phyloP scores from a whole-genome alignment of 1,140 invertebrate genomes.

The Dendroctonus valens region DNA sequence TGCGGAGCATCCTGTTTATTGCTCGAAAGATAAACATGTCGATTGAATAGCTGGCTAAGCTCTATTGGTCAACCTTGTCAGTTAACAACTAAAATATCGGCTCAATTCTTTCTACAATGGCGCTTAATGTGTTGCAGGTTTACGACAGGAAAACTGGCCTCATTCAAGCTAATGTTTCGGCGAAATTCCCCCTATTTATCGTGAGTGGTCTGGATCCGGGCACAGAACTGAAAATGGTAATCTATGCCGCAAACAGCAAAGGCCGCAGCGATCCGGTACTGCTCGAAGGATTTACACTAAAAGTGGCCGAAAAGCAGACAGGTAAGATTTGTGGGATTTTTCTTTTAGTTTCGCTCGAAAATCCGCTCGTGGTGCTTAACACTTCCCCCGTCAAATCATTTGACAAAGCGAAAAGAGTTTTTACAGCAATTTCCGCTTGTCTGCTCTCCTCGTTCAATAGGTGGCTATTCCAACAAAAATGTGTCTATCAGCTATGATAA shows the following conservation, averaged over 20 bases:
- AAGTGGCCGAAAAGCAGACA: constrained; percentile 77
- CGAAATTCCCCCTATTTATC: constrained; percentile 64
- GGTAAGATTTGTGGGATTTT: constrained; percentile 57
- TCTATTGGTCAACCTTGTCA: too few species aligned
- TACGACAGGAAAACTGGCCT: constrained; percentile 65
- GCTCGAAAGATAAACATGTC: not conserved
- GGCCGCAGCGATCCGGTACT: constrained; percentile 59
- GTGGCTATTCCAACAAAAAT: too few species aligned
- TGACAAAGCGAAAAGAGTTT: too few species aligned
- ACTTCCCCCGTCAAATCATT: too few species aligned
- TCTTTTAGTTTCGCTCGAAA: too few species aligned
- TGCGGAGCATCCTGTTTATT: not conserved
- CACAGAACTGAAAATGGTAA: constrained; percentile 64
- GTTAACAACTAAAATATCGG: not conserved
- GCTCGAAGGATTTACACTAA: constrained; percentile 66
- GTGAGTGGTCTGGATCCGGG: constrained; percentile 69
- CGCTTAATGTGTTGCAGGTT: constrained; percentile 47
- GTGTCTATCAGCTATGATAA: too few species aligned
- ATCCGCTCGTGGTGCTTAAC: too few species aligned
- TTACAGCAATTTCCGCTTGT: too few species aligned
- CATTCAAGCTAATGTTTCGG: constrained; percentile 68
- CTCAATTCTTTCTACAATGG: constrained; percentile 1
- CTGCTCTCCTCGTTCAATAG: too few species aligned
- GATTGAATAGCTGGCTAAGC: too few species aligned
- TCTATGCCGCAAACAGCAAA: constrained; percentile 63